Conservation (phyloP, 2,888 invertebrate genomes). For the Junonia oenone region DNA sequence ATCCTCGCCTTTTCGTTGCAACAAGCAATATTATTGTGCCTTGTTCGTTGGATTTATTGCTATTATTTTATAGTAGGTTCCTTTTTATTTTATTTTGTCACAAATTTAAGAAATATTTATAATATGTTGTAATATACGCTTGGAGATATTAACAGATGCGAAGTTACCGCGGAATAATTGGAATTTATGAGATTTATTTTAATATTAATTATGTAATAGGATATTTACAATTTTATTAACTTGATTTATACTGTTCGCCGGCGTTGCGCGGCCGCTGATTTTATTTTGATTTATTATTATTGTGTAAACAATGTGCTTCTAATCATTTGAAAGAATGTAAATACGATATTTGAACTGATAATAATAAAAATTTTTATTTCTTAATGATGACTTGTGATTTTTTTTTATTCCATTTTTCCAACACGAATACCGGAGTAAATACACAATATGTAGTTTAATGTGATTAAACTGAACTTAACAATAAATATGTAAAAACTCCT, state of each 20-base stretch:
- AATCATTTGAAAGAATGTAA: slow-evolving; percentile 77
- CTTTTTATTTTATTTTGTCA: not conserved
- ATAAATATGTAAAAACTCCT: too few species aligned
- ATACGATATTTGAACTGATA: slow-evolving; percentile 81
- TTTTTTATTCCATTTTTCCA: too few species aligned
- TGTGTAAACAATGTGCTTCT: slow-evolving; percentile 77
- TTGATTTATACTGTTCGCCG: slow-evolving; percentile 42
- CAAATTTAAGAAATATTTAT: not conserved
- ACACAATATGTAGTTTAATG: too few species aligned
- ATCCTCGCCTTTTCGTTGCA: not conserved
- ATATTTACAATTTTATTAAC: slow-evolving; percentile 50
- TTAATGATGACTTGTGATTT: slow-evolving; percentile 58
- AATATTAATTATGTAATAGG: slow-evolving; percentile 37
- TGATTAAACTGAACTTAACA: too few species aligned
- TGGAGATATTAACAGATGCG: slow-evolving; percentile 13
- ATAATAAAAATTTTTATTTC: slow-evolving; percentile 80
- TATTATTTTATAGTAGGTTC: not conserved
- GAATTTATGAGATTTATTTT: slow-evolving; percentile 37
- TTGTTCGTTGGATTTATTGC: slow-evolving; percentile 1
- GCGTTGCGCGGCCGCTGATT: slow-evolving; percentile 49
- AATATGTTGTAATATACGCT: not conserved
- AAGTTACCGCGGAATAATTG: slow-evolving; percentile 19
- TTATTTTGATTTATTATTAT: slow-evolving; percentile 49
- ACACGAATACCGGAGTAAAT: too few species aligned
- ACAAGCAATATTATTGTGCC: not conserved